A percentile compares a stretch with the other conserved stretches of the same genome.
These are phyloP conservation scores for Heterodera carotae DNA, from an alignment of 1,140 invertebrate genomes.

Conservation along the genomic window DNA sequence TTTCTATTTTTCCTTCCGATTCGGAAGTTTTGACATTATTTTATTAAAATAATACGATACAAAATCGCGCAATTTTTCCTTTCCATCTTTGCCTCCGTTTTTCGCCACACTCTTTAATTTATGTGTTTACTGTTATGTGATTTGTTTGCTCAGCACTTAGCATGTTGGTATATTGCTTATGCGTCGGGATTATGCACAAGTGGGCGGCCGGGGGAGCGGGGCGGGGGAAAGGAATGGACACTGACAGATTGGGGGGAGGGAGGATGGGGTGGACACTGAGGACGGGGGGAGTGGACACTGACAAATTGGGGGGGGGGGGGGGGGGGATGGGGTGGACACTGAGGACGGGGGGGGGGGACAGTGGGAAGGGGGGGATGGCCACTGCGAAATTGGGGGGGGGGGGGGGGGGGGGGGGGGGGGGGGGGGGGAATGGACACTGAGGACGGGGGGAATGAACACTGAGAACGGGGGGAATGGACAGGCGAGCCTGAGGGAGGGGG, in stretches of 20 bases:
- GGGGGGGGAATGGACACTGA: neutral
- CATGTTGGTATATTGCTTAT: neutral
- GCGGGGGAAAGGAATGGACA: neutral
- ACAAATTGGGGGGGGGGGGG: neutral
- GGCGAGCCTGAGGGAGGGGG: neutral
- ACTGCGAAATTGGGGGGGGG: neutral
- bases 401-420: too few relatives aligned
- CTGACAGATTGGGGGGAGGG: neutral
- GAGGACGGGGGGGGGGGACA: neutral
- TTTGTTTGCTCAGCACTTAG: conserved; percentile 14
- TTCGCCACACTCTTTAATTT: neutral
- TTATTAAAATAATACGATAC: too few relatives aligned
- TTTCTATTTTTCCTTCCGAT: too few relatives aligned
- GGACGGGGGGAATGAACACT: neutral
- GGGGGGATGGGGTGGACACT: neutral
- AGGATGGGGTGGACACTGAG: neutral
- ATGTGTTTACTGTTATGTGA: neutral
- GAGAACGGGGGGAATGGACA: neutral
- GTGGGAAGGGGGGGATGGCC: neutral
- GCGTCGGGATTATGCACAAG: neutral
- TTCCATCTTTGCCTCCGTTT: neutral
- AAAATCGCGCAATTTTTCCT: too few relatives aligned
- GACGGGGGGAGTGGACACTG: neutral
- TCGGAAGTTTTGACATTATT: too few relatives aligned
- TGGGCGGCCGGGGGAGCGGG: too few relatives aligned